Base-by-base conservation (phyloP, 2,113 vertebrate genomes). In the Notiomystis cincta region DNA sequence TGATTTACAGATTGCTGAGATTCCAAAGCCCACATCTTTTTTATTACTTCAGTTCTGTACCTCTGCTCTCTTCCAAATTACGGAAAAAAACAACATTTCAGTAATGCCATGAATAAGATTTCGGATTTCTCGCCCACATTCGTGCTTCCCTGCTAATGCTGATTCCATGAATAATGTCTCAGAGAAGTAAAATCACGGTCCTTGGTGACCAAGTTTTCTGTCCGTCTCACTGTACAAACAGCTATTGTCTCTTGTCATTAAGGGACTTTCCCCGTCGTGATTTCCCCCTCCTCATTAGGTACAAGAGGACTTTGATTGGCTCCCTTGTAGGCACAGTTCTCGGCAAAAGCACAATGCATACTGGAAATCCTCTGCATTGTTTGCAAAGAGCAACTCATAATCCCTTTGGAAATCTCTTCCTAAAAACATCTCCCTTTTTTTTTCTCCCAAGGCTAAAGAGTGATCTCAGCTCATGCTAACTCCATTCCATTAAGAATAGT, bases 401-500 rank as follows among this genome's bases (percentile, higher is more conserved):
- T 96, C 85, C 89, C 77, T 93, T 92, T 97, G 94, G 96, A 98
- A 97, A 94, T 94, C 67, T 93, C 82, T 95, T 96, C 88, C 79
- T 96, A 95, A 90, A 96, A 95, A 83, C 90, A 90, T 92, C 8
- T 71, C 11, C 69, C 2, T 27, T 20, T 14, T n/a, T 47, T 31
- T 81, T 40, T 17, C 42, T 87, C 70, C 61, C 60, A 78, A 96
- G 82, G 96, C 95, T 90, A 54, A 88, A 94, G 92, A 86, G 96
- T 98, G 92, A 97, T 95, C 96, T 98, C 95, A 97, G 90, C 89
- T 97, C 30, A 5, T 89, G 92, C 87, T 95, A 56, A 77, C 96
- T 97, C 96, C 85, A 70, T 97, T 95, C 96, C 51, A 64, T 97
- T 97, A 97, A 97, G 96, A 98, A 96, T 94, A 81, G 82, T 97